A percentile compares a stretch with the other conserved stretches of the same genome.
These are phyloP conservation scores for Schlechtendalia chinensis DNA, from an alignment of 1,140 invertebrate species.

Conservation along the genomic window DNA sequence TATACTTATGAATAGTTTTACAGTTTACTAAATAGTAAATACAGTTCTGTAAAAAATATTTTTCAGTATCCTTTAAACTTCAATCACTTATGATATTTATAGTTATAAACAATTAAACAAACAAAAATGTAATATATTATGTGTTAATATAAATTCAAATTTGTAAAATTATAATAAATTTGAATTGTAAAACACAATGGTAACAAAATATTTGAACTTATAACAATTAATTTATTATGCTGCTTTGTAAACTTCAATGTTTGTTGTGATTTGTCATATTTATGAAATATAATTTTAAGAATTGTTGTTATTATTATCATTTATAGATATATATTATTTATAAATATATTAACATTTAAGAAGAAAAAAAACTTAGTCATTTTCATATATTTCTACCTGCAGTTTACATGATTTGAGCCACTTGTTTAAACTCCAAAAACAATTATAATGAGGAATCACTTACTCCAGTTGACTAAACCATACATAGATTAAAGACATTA, in stretches of 20 bases:
- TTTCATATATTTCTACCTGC: neutral
- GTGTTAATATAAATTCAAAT: neutral
- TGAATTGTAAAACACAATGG: slow-evolving; percentile 15
- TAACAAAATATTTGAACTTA: slow-evolving; percentile 36
- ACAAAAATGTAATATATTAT: slow-evolving; percentile 4
- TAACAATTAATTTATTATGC: slow-evolving; percentile 19
- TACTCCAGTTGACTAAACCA: neutral
- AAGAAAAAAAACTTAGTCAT: neutral
- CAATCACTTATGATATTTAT: neutral
- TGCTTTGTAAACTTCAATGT: neutral
- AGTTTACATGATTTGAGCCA: slow-evolving; percentile 2
- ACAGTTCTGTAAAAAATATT: neutral
- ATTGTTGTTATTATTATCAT: neutral
- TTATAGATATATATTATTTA: neutral
- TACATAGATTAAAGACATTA: slow-evolving; percentile 39
- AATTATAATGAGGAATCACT: slow-evolving; percentile 14
- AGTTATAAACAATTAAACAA: slow-evolving; percentile 8
- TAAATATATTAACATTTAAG: slow-evolving; percentile 2
- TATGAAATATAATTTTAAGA: neutral
- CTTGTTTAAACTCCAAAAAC: neutral
- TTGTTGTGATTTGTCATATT: neutral
- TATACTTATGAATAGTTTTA: neutral
- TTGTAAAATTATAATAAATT: neutral
- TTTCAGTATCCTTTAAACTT: neutral
- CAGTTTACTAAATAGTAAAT: neutral